These are phyloP conservation scores for Prosapia bicincta DNA, from an alignment of 2,888 invertebrate species.

Conservation along the genomic window DNA sequence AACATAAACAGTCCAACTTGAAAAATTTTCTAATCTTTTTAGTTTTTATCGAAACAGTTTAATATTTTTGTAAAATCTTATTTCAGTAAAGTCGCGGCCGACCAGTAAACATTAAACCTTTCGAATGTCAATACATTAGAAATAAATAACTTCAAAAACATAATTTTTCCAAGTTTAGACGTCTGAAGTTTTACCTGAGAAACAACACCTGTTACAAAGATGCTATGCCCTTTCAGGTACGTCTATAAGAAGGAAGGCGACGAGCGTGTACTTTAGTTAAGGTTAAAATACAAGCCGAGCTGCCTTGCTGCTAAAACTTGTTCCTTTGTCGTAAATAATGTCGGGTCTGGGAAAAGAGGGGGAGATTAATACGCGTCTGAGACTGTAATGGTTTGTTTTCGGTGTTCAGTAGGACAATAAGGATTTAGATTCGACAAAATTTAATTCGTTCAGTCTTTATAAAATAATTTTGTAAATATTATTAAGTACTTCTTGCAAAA, in stretches of 20 bases:
- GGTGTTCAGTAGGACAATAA: not conserved
- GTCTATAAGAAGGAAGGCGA: not conserved
- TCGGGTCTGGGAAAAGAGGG: not conserved
- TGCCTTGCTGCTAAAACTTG: not conserved
- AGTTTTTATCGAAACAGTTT: no score
- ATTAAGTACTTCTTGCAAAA: no score
- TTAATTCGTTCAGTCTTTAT: no score
- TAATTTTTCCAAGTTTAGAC: not conserved
- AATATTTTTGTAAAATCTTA: no score
- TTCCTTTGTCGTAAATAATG: not conserved
- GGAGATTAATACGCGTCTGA: no score
- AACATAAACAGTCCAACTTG: no score
- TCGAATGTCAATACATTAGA: no score
- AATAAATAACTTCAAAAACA: not conserved
- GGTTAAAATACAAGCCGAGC: not conserved
- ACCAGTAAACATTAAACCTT: no score
- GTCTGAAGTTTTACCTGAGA: not conserved
- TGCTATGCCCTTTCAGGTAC: not conserved
- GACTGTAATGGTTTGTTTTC: not conserved
- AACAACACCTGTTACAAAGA: not conserved
- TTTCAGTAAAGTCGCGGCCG: no score
- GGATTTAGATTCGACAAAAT: no score
- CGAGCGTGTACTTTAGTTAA: not conserved
- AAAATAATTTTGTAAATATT: no score
- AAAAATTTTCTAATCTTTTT: no score